Conservation (phyloP, 2,113 vertebrate species). For the Macaca fascicularis region T2T-MFA8v1.1 NC_088375.1:33595001-33595500, state of each 20-base stretch:
- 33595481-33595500: neutral
- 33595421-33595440: neutral
- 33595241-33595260: neutral
- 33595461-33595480: neutral
- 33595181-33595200: neutral
- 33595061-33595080: neutral
- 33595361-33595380: neutral
- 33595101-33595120: neutral
- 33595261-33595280: neutral
- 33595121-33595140: neutral
- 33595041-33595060: neutral
- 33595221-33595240: neutral
- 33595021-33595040: neutral
- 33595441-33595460: neutral
- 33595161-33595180: slow-evolving; percentile 5
- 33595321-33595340: neutral
- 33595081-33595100: neutral
- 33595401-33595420: neutral
- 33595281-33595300: neutral
- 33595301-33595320: neutral
- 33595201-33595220: neutral
- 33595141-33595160: neutral
- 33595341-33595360: neutral
- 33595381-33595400: neutral
- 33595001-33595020: neutral